Evolutionary conservation across 2,797 vertebrate genomes (phyloP).

Genomic region (Amphiprion clarkii): DNA sequence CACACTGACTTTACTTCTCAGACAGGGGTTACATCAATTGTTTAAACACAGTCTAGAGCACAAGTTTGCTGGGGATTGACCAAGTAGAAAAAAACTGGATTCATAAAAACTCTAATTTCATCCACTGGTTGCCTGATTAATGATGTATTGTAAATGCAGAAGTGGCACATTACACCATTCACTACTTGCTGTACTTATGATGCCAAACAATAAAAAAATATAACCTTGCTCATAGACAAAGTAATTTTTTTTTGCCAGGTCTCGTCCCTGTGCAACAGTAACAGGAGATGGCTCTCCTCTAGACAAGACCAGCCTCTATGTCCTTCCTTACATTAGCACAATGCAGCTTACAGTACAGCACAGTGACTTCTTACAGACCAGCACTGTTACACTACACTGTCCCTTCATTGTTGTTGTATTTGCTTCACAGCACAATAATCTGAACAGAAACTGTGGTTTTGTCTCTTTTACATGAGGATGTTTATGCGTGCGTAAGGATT

Average conservation of each 20-base stretch:
- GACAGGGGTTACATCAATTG: too few relatives aligned
- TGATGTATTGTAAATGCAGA: too few relatives aligned
- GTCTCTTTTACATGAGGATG: background rate
- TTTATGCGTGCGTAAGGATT: background rate
- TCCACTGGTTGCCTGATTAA: too few relatives aligned
- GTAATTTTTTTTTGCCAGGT: background rate
- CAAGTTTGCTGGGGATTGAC: too few relatives aligned
- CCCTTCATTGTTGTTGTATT: background rate
- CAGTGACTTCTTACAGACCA: slow-evolving; percentile 16
- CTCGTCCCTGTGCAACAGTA: background rate
- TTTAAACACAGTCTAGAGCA: too few relatives aligned
- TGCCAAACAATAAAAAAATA: background rate
- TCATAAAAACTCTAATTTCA: too few relatives aligned
- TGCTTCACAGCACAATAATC: background rate
- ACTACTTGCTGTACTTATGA: background rate
- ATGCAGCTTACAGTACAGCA: slow-evolving; percentile 40
- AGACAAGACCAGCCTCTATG: slow-evolving; percentile 27
- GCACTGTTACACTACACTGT: background rate
- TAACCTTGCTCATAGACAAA: background rate
- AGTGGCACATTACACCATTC: too few relatives aligned
- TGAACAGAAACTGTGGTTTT: background rate
- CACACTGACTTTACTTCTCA: too few relatives aligned
- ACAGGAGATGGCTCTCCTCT: slow-evolving; percentile 13
- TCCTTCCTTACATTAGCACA: slow-evolving; percentile 31
- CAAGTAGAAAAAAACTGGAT: too few relatives aligned